phyloP scores from a whole-genome alignment of 2,888 invertebrate genomes.

The Philopedon plagiatum region DNA sequence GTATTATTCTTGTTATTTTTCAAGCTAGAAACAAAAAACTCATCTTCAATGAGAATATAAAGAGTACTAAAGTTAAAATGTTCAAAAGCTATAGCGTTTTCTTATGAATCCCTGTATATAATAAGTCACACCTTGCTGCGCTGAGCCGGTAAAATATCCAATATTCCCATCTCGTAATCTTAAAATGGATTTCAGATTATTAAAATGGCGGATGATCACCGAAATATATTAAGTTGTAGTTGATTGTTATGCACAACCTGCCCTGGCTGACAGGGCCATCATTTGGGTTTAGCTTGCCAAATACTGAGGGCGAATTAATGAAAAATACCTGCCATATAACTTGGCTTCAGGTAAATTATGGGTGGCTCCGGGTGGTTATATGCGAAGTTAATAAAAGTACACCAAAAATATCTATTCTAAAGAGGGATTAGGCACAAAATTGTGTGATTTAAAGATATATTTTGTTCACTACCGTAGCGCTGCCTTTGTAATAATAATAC shows the following conservation, averaged over 20 bases:
- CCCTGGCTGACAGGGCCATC: background rate
- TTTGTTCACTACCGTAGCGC: too few relatives aligned
- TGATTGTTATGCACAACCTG: slow-evolving; percentile 17
- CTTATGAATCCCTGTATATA: too few relatives aligned
- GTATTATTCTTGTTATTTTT: too few relatives aligned
- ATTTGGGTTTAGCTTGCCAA: slow-evolving; percentile 3
- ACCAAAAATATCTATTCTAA: background rate
- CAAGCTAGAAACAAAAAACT: too few relatives aligned
- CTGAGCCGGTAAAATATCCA: background rate
- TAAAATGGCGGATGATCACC: slow-evolving; percentile 16
- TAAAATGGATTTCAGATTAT: slow-evolving; percentile 4
- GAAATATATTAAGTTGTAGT: slow-evolving; percentile 21
- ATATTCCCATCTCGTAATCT: background rate
- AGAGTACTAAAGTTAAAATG: too few relatives aligned
- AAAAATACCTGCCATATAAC: slow-evolving; percentile 9
- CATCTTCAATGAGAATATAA: too few relatives aligned
- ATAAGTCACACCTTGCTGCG: background rate
- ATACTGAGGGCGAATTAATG: slow-evolving; percentile 10
- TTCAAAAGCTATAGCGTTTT: too few relatives aligned
- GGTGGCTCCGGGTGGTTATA: background rate
- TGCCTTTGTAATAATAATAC: too few relatives aligned
- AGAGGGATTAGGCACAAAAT: too few relatives aligned
- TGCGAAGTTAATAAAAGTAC: background rate
- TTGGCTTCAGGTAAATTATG: slow-evolving; percentile 4
- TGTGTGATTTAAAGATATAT: too few relatives aligned